phyloP scores from a whole-genome alignment of 1,140 invertebrate genomes.

The Drosophila baimaii region DNA sequence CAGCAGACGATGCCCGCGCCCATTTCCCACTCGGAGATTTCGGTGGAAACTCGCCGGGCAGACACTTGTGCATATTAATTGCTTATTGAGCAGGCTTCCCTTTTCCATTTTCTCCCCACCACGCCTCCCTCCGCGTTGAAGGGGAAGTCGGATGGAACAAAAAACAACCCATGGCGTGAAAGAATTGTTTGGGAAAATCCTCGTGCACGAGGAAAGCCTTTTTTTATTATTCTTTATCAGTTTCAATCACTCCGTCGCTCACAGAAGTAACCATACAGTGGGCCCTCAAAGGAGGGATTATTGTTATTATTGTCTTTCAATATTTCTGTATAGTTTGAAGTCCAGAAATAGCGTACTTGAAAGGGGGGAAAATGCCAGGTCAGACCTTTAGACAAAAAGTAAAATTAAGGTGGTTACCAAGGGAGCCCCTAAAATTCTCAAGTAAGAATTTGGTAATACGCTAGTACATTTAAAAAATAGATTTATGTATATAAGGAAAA shows the following conservation, averaged over 20 bases:
- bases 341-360: neutral
- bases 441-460: neutral
- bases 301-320: neutral
- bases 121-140: neutral
- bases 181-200: slow-evolving; percentile 55
- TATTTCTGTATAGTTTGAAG: neutral
- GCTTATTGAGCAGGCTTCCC: slow-evolving; percentile 72
- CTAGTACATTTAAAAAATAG: no score
- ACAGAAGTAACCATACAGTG: slow-evolving; percentile 15
- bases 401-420: neutral
- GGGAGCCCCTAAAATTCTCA: neutral
- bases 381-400: no score
- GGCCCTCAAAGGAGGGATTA: no score
- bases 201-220: slow-evolving; percentile 44
- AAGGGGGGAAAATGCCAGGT: no score
- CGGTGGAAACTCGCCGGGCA: slow-evolving; percentile 43
- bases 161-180: slow-evolving; percentile 16
- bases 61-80: slow-evolving; percentile 82
- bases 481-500: no score
- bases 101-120: slow-evolving; percentile 5
- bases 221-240: slow-evolving; percentile 58
- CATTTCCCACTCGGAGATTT: slow-evolving; percentile 55
- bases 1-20: slow-evolving; percentile 25
- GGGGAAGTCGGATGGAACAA: slow-evolving; percentile 5
- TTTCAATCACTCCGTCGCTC: slow-evolving; percentile 52